Evolutionary conservation across 2,113 vertebrate genomes (phyloP).

Genomic region (Toxotes chatareus): DNA sequence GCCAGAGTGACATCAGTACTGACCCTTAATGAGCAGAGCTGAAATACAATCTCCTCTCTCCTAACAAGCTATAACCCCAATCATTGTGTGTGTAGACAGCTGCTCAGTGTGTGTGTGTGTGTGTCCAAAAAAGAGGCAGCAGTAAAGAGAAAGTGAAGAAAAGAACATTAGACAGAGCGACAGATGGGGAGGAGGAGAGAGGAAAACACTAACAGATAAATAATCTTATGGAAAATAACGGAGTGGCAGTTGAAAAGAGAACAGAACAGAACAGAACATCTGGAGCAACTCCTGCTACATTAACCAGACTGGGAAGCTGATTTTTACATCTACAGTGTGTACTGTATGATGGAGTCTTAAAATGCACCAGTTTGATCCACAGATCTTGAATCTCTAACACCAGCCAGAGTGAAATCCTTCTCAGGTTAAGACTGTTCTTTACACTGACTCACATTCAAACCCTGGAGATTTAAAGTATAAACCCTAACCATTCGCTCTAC

Average conservation of each 20-base stretch:
- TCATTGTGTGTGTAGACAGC: constrained; percentile 60
- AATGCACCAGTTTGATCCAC: not conserved
- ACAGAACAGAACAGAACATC: not conserved
- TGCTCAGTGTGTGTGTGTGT: constrained; percentile 20
- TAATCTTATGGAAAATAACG: constrained; percentile 4
- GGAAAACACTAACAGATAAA: constrained; percentile 25
- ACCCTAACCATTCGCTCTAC: not conserved
- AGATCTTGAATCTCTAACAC: not conserved
- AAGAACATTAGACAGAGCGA: not conserved
- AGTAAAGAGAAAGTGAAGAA: constrained; percentile 33
- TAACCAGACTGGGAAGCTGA: not conserved
- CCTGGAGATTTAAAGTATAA: not conserved
- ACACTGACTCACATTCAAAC: not conserved
- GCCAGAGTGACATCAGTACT: constrained; percentile 66
- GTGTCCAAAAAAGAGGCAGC: not conserved
- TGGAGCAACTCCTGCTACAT: not conserved
- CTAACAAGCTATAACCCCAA: constrained; percentile 53
- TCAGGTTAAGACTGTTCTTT: not conserved
- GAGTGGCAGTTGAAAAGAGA: constrained; percentile 4
- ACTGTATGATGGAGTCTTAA: not conserved
- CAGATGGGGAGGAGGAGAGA: constrained; percentile 27
- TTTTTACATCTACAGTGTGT: not conserved
- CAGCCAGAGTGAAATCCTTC: not conserved
- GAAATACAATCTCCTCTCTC: constrained; percentile 65
- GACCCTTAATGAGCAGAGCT: constrained; percentile 60